Percentiles rank a stretch among this genome's conserved stretches.
Evolutionary conservation across 1,140 invertebrate species (phyloP).

Genomic region (Rhagoletis zephyria): DNA sequence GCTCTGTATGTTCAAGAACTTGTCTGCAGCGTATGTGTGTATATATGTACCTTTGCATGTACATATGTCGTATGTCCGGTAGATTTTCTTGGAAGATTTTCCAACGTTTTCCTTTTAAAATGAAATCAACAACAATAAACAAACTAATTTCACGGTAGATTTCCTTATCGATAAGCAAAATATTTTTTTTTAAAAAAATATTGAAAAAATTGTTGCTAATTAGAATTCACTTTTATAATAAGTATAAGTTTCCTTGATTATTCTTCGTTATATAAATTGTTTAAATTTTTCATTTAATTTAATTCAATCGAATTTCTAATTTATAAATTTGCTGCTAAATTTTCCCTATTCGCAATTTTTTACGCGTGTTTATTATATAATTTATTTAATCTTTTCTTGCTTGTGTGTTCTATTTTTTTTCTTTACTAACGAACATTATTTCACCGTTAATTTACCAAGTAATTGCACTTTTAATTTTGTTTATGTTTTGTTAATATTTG

Average conservation of each 20-base stretch:
- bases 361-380: neutral
- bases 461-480: conserved; percentile 52
- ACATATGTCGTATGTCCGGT: conserved; percentile 37
- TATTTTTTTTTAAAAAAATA: too few species aligned
- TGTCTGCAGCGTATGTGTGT: neutral
- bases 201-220: conserved; percentile 21
- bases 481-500: conserved; percentile 41
- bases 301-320: conserved; percentile 21
- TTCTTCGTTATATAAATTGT: conserved; percentile 17
- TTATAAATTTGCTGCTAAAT: conserved; percentile 45
- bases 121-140: too few species aligned
- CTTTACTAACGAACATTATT: conserved; percentile 34
- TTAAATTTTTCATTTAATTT: conserved; percentile 26
- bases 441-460: conserved; percentile 39
- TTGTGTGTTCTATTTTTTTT: conserved; percentile 6
- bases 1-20: neutral
- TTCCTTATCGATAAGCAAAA: too few species aligned
- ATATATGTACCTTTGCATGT: neutral
- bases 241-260: neutral
- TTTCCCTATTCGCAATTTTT: conserved; percentile 33
- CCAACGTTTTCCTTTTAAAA: neutral
- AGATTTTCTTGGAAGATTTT: neutral
- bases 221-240: conserved; percentile 38
- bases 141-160: too few species aligned
- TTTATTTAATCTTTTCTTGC: conserved; percentile 5